Conservation (phyloP, 2,113 vertebrate genomes). For the Columba janthina region DNA sequence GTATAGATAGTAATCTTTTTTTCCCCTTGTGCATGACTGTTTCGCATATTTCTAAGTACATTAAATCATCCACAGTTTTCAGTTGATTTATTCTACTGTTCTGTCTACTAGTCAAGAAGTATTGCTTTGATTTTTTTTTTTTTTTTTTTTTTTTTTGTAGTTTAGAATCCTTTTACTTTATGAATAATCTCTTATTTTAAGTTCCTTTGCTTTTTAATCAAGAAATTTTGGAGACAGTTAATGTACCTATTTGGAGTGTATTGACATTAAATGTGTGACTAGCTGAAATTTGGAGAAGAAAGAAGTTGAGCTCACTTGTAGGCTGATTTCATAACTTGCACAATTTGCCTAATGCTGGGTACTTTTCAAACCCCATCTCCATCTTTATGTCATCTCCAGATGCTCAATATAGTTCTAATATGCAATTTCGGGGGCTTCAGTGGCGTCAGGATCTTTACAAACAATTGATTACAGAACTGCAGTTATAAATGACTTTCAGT, state of each 20-base stretch:
- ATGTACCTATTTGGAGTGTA: neutral
- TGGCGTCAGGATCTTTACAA: neutral
- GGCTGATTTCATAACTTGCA: neutral
- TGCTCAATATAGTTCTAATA: neutral
- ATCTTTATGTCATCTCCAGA: neutral
- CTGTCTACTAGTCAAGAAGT: neutral
- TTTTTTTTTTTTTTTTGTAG: neutral
- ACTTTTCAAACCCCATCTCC: neutral
- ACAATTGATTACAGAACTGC: neutral
- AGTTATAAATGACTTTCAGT: neutral
- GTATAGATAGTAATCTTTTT: neutral
- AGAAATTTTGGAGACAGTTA: neutral
- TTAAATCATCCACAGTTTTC: neutral
- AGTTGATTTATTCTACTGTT: neutral
- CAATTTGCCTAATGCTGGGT: neutral
- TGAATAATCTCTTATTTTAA: neutral
- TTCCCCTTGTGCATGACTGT: neutral
- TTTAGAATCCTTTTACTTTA: neutral
- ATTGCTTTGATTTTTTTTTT: neutral
- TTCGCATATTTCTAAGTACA: neutral
- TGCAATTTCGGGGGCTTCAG: neutral
- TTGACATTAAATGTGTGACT: neutral
- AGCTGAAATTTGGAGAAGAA: neutral
- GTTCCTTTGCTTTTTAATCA: neutral
- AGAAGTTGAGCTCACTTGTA: neutral